Evolutionary conservation across 2,888 invertebrate genomes (phyloP), one percentile per base, ranked within the genome.

Genomic region (Mamestra brassicae): DNA sequence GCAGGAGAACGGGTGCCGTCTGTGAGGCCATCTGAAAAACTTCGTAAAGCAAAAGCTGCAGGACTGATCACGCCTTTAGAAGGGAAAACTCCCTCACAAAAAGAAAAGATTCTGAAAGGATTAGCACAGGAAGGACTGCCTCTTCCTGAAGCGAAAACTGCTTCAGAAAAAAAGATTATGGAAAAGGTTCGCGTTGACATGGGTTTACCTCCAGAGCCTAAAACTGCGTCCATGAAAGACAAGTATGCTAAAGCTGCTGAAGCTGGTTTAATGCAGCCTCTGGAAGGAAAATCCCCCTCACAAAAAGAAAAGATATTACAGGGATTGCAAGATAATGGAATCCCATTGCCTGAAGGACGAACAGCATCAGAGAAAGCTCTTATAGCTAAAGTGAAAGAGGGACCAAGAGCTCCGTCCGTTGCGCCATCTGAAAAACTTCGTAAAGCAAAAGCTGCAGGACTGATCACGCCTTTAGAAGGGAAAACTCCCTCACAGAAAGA

Each of bases 401-500:
- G 36, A 36, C 36, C 15, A 15, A 36, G 17, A 15, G 7, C 0
- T 0, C 70, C 42, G 0, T 54, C 42, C 2, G 1, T 17, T 0
- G n/a, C 3, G 36, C 50, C 26, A 52, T 69, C 69, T 5, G 63
- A 3, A 1, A 65, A 55, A n/a, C 34, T 65, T 10, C 13, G 3
- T 3, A 34, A 11, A 71, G 65, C 54, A 0, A 66, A 71, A 55
- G 34, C 54, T n/a, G 65, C 0, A 1, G 70, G 71, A 0, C 1
- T 67, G 0, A 0, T 71, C 0, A 68, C 71, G 0, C 68, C 71
- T 0, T 13, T 71, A 3, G 47, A 68, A 57, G 68, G 68, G 0
- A 71, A 71, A 68, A 38, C 68, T 0, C 57, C 38, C 0, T 47
- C 47, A 38, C 71, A 71, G 26, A 57, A 71, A 26, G 68, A 71